A percentile compares a stretch with the other conserved stretches of the same genome.
Conservation (phyloP, 2,113 vertebrate genomes). For the Romanogobio albipinnatus region DNA sequence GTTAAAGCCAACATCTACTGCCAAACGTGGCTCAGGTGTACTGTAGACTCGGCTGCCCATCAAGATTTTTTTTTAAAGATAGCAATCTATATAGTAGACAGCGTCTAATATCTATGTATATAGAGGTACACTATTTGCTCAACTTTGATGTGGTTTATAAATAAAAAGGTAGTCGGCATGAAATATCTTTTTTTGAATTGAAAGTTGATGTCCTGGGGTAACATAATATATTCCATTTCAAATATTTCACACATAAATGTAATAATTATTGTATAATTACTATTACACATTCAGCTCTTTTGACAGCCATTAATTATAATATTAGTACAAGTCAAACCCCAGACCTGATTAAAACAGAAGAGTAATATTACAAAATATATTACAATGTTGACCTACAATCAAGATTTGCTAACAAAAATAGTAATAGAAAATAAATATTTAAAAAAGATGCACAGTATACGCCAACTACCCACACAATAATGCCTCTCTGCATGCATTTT, state of each 20-base stretch:
- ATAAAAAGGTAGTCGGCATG: background rate
- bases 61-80: background rate
- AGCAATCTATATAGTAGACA: background rate
- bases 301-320: background rate
- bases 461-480: background rate
- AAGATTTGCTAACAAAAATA: background rate
- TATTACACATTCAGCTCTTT: background rate
- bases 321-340: background rate
- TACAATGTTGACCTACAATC: background rate
- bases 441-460: background rate
- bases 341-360: background rate
- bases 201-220: background rate
- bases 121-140: background rate
- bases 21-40: slow-evolving; percentile 17
- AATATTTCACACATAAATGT: background rate
- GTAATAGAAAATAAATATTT: background rate
- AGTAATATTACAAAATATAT: background rate
- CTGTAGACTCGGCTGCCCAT: background rate
- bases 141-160: background rate
- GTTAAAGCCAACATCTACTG: slow-evolving; percentile 17
- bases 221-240: background rate
- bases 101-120: background rate
- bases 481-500: background rate
- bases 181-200: background rate
- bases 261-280: background rate